Conservation (phyloP, 2,888 invertebrate genomes). For the Eucera pruinosa region DNA sequence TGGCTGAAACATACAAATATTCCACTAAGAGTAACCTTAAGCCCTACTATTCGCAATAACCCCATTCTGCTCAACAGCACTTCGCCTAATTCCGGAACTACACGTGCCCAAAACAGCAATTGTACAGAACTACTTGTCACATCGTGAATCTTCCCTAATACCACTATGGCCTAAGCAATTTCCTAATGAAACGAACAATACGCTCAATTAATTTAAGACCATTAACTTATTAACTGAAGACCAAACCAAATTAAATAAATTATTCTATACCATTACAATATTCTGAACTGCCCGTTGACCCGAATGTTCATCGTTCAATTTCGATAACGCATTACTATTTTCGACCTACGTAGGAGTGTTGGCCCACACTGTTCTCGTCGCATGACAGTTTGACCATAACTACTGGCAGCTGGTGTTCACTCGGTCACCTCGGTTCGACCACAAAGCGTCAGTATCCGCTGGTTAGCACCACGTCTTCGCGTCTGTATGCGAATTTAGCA, state of each 20-base stretch:
- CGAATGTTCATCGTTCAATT: not conserved
- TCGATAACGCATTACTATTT: slow-evolving; percentile 31
- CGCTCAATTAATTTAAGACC: not conserved
- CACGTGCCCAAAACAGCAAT: not conserved
- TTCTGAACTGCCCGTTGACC: not conserved
- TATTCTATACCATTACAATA: not conserved
- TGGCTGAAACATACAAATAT: not conserved
- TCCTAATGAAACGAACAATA: not conserved
- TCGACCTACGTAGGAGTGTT: slow-evolving; percentile 4
- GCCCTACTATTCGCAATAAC: no score
- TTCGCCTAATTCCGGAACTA: not conserved
- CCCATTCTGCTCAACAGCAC: not conserved
- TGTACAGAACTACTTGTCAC: not conserved
- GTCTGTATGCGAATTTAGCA: not conserved
- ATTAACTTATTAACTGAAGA: no score
- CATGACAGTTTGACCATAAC: slow-evolving; percentile 52
- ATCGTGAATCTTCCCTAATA: not conserved
- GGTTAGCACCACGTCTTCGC: slow-evolving; percentile 1
- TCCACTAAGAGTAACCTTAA: not conserved
- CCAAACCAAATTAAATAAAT: not conserved
- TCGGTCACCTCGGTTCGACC: slow-evolving; percentile 48
- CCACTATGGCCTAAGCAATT: not conserved
- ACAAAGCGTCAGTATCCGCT: slow-evolving; percentile 55
- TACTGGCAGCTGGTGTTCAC: slow-evolving; percentile 52
- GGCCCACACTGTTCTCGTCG: slow-evolving; percentile 9